Base-by-base conservation (phyloP, 2,888 invertebrate species). In the Unio delphinus region DNA sequence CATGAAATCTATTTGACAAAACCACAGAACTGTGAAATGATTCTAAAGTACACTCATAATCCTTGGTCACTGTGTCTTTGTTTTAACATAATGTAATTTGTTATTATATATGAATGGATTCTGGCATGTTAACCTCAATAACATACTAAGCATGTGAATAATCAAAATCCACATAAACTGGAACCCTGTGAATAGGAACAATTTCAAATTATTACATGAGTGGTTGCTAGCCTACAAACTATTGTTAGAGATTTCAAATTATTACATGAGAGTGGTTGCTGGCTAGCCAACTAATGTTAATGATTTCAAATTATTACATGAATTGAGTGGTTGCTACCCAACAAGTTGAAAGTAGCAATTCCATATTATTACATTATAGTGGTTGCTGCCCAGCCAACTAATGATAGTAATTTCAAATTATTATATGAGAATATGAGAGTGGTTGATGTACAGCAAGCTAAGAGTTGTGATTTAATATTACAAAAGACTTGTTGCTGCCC, bases 371-470 rank as follows among this genome's bases (percentile, higher is more conserved):
- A 96, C 95, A 99, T 93, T 28, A 99, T 92, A 83, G 96, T 93
- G 87, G 96, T 96, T 28, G 1, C 28, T 28, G 4, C 1, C 28
- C 4, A 28, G 28, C 1, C 28, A 28, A 28, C 28, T 28, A 20
- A 28, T 45, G 3, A 0, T 62, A 30, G 8, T n/a, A 3, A 18
- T 61, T 26, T 20, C 61, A 26, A 6, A 63, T 93, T 34, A 94
- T 93, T 92, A 96, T 95, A 99, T 93, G 28, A 23, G 23, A 23
- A 23, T 23, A 23, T 23, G 23, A 23, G 23, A 28, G 28, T 93
- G 88, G 96, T 96, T 7, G 99, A 99, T 67, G 97, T 98, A 87
- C 96, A 95, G 0, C 97, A 99, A 30, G 99, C 98, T 23, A 20
- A 28, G 2, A 28, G 26, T 61, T 3, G 20, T 18, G 23, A 61